phyloP scores from a whole-genome alignment of 2,113 vertebrate genomes.

The Tauraco erythrolophus region DNA sequence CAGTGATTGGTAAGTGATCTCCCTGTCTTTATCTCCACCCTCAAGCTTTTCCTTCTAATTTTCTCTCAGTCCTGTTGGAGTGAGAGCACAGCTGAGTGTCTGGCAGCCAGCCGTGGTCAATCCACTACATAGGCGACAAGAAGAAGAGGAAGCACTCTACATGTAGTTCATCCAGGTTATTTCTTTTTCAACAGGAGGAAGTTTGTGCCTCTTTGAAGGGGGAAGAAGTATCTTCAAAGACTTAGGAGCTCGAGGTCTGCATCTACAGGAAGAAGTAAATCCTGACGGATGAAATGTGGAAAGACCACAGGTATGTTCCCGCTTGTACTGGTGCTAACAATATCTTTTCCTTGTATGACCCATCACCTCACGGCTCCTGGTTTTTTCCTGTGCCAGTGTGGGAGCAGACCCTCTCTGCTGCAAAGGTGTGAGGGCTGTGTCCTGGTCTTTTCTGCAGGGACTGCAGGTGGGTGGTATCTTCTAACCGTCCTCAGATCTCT shows the following conservation, averaged over 20 bases:
- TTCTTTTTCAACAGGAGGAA: neutral
- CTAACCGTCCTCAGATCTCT: neutral
- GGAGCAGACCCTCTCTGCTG: neutral
- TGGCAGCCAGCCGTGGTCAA: neutral
- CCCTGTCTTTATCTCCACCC: neutral
- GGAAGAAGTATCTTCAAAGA: neutral
- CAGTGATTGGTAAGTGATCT: neutral
- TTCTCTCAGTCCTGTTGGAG: neutral
- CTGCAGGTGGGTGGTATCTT: neutral
- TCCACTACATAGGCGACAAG: neutral
- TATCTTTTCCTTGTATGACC: neutral
- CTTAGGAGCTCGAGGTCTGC: neutral
- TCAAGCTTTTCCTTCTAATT: neutral
- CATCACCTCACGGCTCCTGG: neutral
- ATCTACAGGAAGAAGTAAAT: neutral
- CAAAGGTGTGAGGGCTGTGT: neutral
- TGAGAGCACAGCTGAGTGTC: too few relatives aligned
- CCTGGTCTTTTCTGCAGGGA: neutral
- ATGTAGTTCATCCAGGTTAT: neutral
- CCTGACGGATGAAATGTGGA: neutral
- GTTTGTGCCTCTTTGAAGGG: neutral
- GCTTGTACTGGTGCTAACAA: neutral
- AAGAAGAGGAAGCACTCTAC: neutral
- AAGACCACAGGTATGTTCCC: neutral
- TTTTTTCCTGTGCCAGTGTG: rapidly evolving